Evolutionary conservation across 2,797 vertebrate genomes (phyloP).

Genomic region (Lepidocolaptes lacrymiger): DNA sequence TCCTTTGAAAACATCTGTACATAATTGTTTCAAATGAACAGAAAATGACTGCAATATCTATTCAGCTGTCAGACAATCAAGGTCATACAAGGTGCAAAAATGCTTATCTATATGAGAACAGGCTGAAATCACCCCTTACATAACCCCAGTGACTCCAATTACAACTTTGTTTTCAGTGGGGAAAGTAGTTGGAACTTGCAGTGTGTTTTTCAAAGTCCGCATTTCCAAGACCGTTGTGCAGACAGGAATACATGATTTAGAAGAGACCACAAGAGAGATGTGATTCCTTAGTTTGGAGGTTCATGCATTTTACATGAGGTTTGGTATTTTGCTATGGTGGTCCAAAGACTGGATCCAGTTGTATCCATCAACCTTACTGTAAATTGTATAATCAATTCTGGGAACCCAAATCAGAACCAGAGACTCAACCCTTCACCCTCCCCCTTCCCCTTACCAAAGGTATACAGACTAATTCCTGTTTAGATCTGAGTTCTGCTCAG

Average conservation of each 20-base stretch:
- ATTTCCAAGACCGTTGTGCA: neutral
- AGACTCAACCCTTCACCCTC: neutral
- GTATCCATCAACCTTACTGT: neutral
- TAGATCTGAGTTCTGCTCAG: neutral
- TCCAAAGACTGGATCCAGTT: neutral
- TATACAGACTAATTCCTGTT: neutral
- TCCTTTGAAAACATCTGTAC: conserved; percentile 76
- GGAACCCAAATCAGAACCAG: neutral
- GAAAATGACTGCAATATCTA: conserved; percentile 60
- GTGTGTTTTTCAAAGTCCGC: neutral
- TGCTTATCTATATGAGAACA: conserved; percentile 69
- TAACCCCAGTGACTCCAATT: conserved; percentile 9
- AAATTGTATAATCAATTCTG: neutral
- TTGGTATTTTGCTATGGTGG: neutral
- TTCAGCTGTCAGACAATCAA: conserved; percentile 69
- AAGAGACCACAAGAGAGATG: neutral
- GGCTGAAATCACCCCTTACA: neutral
- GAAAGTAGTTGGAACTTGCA: conserved; percentile 12
- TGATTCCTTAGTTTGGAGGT: neutral
- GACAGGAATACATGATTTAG: neutral
- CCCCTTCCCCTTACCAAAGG: neutral
- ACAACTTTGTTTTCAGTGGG: conserved; percentile 39
- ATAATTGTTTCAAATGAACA: conserved; percentile 72
- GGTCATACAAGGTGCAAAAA: conserved; percentile 76
- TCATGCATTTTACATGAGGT: neutral